phyloP scores from a whole-genome alignment of 2,113 vertebrate genomes.

The Neomonachus schauinslandi region DNA sequence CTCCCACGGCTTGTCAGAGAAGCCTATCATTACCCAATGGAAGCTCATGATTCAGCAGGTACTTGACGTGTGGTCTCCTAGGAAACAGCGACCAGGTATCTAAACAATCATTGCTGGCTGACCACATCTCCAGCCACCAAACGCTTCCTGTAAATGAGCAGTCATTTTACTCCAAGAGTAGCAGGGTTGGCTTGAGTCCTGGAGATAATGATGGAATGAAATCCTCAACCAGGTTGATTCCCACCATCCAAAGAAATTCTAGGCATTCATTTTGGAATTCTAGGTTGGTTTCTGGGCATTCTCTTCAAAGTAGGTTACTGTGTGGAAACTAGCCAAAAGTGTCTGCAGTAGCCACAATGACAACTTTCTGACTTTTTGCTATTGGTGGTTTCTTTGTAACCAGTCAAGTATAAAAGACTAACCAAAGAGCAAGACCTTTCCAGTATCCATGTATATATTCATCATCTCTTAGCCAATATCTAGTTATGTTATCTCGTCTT shows the following conservation, averaged over 20 bases:
- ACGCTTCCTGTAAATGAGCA: not conserved
- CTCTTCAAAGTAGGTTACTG: not conserved
- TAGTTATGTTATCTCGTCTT: not conserved
- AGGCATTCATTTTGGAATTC: not conserved
- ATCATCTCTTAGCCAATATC: not conserved
- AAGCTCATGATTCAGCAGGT: slow-evolving; percentile 73
- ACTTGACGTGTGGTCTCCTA: slow-evolving; percentile 64
- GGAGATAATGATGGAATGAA: not conserved
- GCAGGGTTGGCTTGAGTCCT: not conserved
- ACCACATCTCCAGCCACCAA: slow-evolving; percentile 29
- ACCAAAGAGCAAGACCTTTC: not conserved
- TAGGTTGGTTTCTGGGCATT: not conserved
- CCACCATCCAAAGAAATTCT: not conserved
- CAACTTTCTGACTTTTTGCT: not conserved
- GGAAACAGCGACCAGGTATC: slow-evolving; percentile 44
- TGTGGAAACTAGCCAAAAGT: not conserved
- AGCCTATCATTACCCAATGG: slow-evolving; percentile 48
- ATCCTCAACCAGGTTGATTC: not conserved
- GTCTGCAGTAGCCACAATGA: not conserved
- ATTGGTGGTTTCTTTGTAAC: slow-evolving; percentile 1
- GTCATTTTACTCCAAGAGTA: not conserved
- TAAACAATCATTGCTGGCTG: not conserved
- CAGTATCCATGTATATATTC: not conserved
- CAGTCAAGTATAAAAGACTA: not conserved
- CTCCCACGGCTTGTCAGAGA: slow-evolving; percentile 46